Base-by-base conservation (phyloP, 2,888 invertebrate species). In the Neoascia interrupta region DNA sequence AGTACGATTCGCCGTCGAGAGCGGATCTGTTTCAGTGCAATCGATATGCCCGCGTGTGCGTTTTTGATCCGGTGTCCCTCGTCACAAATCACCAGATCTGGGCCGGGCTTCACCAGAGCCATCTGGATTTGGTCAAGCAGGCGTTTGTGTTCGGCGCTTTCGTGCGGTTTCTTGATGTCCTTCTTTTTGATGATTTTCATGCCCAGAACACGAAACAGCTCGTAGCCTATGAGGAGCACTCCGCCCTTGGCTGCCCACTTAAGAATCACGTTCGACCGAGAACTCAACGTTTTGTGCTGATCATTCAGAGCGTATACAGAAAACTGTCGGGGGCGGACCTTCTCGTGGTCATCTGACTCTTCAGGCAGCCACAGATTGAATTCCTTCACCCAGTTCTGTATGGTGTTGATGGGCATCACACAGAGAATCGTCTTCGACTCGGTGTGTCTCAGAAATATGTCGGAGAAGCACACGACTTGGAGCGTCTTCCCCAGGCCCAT, bases 401-500 rank as follows among this genome's bases (percentile, higher is more conserved):
- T 90, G 0, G 99, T 99, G 88, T 99, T 99, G 72, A 99, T 98
- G 5, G 99, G 99, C 92, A 99, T 98, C 82, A 99, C 98, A 85
- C 97, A 96, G 34, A 99, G 90, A 0, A 98, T 96, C 10, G 95
- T 96, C 87, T 94, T 95, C 3, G 96, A 95, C 18, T 91, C 91
- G 0, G 98, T 98, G 87, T 97, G 94, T 54, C 97, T 91, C 83
- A 99, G 91, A 89, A 99, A 97, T 84, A 98, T 94, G 89, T 99
- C 99, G 86, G 96, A 95, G 90, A 99, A 99, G 81, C 97, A 96
- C 63, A 98, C 96, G 64, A 98, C 95, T 90, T 95, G 97, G 68
- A 99, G 90, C 0, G 99, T 99, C 90, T 99, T 99, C n/a, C 99
- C 99, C 21, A 99, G 91, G 1, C 99, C 99, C 99, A 99, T 99